phyloP scores from a whole-genome alignment of 2,797 vertebrate genomes.

The Anguilla obscura region DNA sequence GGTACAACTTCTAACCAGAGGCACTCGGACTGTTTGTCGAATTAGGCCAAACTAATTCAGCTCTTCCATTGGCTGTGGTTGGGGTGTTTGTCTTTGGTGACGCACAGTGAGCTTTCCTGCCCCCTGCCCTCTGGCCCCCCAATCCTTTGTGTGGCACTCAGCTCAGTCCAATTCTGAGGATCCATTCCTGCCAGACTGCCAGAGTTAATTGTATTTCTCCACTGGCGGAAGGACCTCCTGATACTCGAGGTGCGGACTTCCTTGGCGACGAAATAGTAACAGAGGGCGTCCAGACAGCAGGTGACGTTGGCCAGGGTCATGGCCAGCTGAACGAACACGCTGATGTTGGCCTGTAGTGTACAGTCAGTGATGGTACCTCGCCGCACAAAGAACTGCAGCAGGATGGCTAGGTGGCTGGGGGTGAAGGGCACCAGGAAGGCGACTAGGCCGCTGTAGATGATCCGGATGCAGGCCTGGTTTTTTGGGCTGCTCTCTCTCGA shows the following conservation, averaged over 20 bases:
- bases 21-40: neutral
- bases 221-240: slow-evolving; percentile 51
- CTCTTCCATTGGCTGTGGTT: neutral
- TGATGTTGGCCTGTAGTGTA: slow-evolving; percentile 61
- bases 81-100: neutral
- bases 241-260: slow-evolving; percentile 71
- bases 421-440: slow-evolving; percentile 88
- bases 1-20: neutral
- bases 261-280: slow-evolving; percentile 85
- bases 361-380: slow-evolving; percentile 72
- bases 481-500: slow-evolving; percentile 46
- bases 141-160: neutral
- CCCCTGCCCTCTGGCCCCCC: neutral
- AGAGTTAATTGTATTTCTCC: slow-evolving; percentile 58
- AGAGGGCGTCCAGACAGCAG: slow-evolving; percentile 87
- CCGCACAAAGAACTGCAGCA: slow-evolving; percentile 86
- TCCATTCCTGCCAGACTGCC: slow-evolving; percentile 51
- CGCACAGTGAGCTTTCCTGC: neutral
- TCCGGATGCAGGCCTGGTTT: slow-evolving; percentile 68
- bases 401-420: slow-evolving; percentile 80
- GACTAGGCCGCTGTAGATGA: slow-evolving; percentile 78
- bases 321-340: slow-evolving; percentile 80
- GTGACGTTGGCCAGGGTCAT: slow-evolving; percentile 85
- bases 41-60: neutral
- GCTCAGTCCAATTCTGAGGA: neutral